Conservation (phyloP, 2,113 vertebrate genomes). For the Martes martes region DNA sequence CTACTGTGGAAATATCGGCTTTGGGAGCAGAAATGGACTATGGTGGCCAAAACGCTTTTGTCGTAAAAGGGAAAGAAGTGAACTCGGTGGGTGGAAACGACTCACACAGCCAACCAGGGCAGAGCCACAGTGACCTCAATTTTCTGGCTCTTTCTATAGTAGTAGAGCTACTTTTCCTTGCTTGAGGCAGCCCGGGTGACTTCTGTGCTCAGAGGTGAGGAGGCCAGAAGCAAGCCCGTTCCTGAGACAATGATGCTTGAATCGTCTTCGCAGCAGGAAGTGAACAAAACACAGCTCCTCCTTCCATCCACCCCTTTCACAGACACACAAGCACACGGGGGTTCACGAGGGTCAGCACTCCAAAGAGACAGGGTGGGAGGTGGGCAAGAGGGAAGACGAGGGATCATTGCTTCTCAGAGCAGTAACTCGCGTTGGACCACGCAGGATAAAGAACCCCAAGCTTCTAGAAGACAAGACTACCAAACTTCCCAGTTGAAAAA, state of each 20-base stretch:
- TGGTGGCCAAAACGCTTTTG: neutral
- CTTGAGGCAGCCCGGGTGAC: neutral
- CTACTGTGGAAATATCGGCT: neutral
- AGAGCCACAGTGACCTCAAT: neutral
- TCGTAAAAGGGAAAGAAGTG: neutral
- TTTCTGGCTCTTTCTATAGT: neutral
- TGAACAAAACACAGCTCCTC: neutral
- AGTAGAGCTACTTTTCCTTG: neutral
- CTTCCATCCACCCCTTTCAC: fast-evolving
- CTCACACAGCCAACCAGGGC: neutral
- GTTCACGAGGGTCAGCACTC: neutral
- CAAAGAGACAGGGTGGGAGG: neutral
- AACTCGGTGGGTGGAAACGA: neutral
- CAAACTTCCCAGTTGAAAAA: neutral
- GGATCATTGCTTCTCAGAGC: neutral
- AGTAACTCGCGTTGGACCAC: neutral
- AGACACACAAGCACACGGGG: neutral
- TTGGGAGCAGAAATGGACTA: neutral
- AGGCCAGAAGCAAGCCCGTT: neutral
- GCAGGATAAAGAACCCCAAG: neutral
- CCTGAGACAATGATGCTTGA: neutral
- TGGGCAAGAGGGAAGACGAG: neutral
- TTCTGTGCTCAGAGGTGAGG: neutral
- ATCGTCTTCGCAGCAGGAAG: neutral
- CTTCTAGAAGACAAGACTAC: neutral